phyloP scores from a whole-genome alignment of 2,113 vertebrate genomes.

The Ceratotherium simum region DNA sequence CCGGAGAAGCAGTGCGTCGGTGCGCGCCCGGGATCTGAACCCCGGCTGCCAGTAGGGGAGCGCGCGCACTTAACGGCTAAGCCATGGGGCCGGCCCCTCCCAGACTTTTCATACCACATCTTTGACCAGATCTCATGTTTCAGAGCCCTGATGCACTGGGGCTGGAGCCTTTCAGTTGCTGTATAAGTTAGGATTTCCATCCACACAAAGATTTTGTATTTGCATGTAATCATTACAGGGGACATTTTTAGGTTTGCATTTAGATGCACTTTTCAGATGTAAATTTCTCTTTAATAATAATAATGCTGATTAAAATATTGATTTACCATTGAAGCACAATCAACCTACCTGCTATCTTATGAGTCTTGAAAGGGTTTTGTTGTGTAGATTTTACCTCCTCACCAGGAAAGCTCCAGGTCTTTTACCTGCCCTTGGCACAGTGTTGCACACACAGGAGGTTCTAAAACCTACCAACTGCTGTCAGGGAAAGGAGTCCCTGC shows the following conservation, averaged over 20 bases:
- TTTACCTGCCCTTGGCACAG: neutral
- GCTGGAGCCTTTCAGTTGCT: neutral
- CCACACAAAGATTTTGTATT: neutral
- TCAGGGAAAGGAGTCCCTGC: neutral
- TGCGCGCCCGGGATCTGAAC: no score
- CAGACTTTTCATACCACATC: no score
- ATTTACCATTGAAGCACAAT: neutral
- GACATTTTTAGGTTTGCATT: neutral
- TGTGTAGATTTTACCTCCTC: neutral
- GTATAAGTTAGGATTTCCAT: neutral
- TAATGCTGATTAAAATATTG: neutral
- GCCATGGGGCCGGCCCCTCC: no score
- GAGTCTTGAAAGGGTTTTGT: neutral
- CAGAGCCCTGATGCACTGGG: neutral
- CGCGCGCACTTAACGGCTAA: no score
- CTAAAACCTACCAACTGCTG: neutral
- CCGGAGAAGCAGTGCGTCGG: no score
- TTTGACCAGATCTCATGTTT: neutral
- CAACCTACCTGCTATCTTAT: neutral
- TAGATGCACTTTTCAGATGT: slow-evolving; percentile 9
- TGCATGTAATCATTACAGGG: neutral
- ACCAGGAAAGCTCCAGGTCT: neutral
- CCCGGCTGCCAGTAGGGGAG: no score
- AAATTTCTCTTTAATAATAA: slow-evolving; percentile 18
- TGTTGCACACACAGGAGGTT: neutral